Evolutionary conservation across 2,797 vertebrate genomes (phyloP).

Genomic region (Gouania willdenowi): DNA sequence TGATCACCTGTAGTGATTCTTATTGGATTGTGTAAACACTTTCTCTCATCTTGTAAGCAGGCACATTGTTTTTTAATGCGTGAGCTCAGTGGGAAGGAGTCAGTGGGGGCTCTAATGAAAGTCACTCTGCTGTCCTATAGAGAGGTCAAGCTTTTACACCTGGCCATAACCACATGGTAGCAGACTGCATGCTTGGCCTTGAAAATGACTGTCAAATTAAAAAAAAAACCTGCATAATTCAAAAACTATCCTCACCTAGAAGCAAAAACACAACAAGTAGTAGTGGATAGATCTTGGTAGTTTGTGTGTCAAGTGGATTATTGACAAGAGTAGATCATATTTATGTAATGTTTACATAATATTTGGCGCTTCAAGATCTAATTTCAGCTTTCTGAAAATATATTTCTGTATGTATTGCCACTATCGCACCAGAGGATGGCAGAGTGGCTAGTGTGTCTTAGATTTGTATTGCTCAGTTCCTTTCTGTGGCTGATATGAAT

Average conservation of each 20-base stretch:
- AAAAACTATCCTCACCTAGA: too few species aligned
- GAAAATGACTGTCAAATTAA: constrained; percentile 67
- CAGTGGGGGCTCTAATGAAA: constrained; percentile 67
- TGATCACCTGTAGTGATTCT: constrained; percentile 24
- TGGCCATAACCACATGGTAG: constrained; percentile 61
- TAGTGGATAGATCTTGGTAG: too few species aligned
- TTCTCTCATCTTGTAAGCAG: constrained; percentile 45
- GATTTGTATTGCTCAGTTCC: constrained; percentile 45
- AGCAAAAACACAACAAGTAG: too few species aligned
- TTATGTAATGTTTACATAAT: too few species aligned
- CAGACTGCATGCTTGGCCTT: constrained; percentile 50
- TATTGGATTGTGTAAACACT: constrained; percentile 37
- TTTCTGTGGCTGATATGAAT: constrained; percentile 53
- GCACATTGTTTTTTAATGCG: constrained; percentile 41
- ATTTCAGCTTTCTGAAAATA: too few species aligned
- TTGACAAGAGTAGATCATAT: too few species aligned
- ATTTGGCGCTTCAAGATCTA: too few species aligned
- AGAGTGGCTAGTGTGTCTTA: constrained; percentile 69
- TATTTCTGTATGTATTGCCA: constrained; percentile 61
- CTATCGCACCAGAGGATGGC: constrained; percentile 72
- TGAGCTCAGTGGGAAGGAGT: constrained; percentile 54
- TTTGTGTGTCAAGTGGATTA: too few species aligned
- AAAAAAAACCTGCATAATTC: constrained; percentile 59
- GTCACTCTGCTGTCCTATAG: constrained; percentile 68
- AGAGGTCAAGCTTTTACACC: constrained; percentile 75